Base-by-base conservation (phyloP, 1,140 invertebrate species). In the Acromyrmex heyeri region DNA sequence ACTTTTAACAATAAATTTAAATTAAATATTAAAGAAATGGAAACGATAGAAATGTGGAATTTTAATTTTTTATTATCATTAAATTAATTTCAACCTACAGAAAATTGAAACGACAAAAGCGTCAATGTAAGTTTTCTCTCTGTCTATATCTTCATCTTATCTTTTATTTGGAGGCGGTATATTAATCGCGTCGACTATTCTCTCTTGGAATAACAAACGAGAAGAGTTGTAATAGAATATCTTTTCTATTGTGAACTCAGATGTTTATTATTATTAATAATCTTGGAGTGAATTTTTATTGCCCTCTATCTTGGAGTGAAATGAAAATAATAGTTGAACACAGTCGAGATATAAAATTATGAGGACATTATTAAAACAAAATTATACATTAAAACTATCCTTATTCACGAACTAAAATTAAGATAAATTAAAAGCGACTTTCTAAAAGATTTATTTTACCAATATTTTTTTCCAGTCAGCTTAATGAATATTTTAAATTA, bases 191-290 rank as follows among this genome's bases (percentile, higher is more conserved):
- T 83, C 70, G 21, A 27, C 30, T 83, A 21, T 24, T 64, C 30
- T 21, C 24, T 53, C 44, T 21, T 7, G 57, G 3, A n/a, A 73
- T 73, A 48, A 30, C 27, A 10, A 44, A 44, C 0, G 44, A 62
- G 30, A 38, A 38, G 72, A 85, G n/a, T 75, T 55, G 55, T 44
- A 76, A 76, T 76, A 64, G 48, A 64, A 85, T 76, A 64, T 75
- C 44, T 75, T 76, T 85, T 85, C 27, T 76, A 75, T 75, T 83
- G 61, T 21, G 57, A 83, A 64, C 75, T 62, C 27, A 76, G 48
- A 76, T 72, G 30, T 83, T 83, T 83, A 85, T 85, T 85, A 77
- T 83, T 76, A 85, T 85, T 85, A 77, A 64, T 76, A 72, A 82
- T 82, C 18, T 4, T 59, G 53, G 34, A 21, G n/a, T 59, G 34